Conservation (phyloP, 2,888 invertebrate species). For the Synergus gifuensis region DNA sequence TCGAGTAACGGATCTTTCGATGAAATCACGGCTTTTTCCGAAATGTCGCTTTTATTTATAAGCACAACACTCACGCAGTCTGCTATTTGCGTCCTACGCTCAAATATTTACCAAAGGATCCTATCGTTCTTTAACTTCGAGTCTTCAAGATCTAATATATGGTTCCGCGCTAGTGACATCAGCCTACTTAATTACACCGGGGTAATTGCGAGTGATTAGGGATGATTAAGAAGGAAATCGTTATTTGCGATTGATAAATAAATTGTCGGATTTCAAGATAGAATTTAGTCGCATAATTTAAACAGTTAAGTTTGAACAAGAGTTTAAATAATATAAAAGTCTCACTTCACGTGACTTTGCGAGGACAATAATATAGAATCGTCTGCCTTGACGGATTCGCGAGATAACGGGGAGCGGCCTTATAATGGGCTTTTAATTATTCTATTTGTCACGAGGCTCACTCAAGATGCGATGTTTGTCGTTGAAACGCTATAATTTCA, state of each 20-base stretch:
- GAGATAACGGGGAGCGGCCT: conserved; percentile 15
- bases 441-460: conserved; percentile 66
- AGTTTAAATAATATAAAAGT: neutral
- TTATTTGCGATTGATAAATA: conserved; percentile 64
- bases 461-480: conserved; percentile 41
- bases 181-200: conserved; percentile 70
- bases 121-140: conserved; percentile 20
- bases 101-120: neutral
- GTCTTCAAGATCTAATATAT: conserved; percentile 20
- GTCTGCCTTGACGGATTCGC: conserved; percentile 34
- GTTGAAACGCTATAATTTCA: conserved; percentile 58
- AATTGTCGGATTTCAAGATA: conserved; percentile 25
- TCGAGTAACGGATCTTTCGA: neutral
- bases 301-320: neutral
- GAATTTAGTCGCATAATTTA: conserved; percentile 16
- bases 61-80: conserved; percentile 4
- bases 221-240: conserved; percentile 70
- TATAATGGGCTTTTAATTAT: conserved; percentile 74
- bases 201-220: conserved; percentile 72
- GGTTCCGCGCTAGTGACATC: conserved; percentile 56
- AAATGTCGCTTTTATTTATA: conserved; percentile 50
- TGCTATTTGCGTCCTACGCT: conserved; percentile 20
- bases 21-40: conserved; percentile 43
- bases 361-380: conserved; percentile 50
- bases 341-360: conserved; percentile 11